Evolutionary conservation across 2,113 vertebrate species (phyloP).

Genomic region (Tetrao urogallus): DNA sequence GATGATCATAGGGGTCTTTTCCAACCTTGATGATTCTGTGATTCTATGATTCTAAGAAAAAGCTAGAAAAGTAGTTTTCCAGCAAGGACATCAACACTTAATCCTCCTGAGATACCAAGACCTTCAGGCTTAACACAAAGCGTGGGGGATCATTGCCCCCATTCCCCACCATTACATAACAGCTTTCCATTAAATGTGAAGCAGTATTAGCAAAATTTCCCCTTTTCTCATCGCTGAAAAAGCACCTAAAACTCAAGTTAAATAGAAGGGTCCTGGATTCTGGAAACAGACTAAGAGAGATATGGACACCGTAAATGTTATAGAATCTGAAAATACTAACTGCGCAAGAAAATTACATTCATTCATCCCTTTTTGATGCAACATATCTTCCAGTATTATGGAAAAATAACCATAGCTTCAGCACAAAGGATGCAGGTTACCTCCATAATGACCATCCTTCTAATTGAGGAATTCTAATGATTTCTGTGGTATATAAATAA

Average conservation of each 20-base stretch:
- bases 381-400: background rate
- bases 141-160: background rate
- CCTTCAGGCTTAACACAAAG: background rate
- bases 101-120: background rate
- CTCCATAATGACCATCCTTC: background rate
- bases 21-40: no score
- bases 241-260: background rate
- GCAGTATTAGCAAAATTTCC: background rate
- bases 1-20: no score
- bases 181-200: background rate
- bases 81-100: background rate
- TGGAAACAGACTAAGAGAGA: background rate
- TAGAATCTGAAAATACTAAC: background rate
- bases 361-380: background rate
- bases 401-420: background rate
- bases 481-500: background rate
- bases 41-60: no score
- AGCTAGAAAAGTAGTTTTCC: background rate
- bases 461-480: background rate
- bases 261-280: background rate
- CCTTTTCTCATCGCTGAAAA: background rate
- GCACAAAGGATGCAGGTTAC: background rate
- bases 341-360: background rate
- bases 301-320: background rate
- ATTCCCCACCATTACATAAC: background rate